These are phyloP conservation scores for Astropecten irregularis DNA, from an alignment of 53 echinoderm and acorn worm species.

Conservation along the genomic window DNA sequence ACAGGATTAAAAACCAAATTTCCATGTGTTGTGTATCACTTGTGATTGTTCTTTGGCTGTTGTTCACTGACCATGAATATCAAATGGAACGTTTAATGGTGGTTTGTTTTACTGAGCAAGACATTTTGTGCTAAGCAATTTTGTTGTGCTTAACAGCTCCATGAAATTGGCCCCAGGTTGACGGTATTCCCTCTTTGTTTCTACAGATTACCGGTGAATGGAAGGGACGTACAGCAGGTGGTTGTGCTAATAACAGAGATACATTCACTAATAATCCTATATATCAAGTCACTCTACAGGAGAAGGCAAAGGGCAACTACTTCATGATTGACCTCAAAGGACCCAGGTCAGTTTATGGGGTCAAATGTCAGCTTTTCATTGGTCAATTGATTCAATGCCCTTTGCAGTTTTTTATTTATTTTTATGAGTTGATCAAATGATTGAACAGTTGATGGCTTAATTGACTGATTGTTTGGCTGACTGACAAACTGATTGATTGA, in stretches of 20 bases:
- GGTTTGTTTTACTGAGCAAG: too few species aligned
- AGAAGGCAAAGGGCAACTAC: conserved; percentile 70
- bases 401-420: background rate
- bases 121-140: too few species aligned
- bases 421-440: too few species aligned
- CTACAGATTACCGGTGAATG: conserved; percentile 89
- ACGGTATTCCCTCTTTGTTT: too few species aligned
- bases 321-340: conserved; percentile 94
- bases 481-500: background rate
- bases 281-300: conserved; percentile 87
- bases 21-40: too few species aligned
- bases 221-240: conserved; percentile 92
- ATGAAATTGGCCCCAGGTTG: too few species aligned
- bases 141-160: too few species aligned
- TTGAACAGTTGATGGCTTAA: too few species aligned
- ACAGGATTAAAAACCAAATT: too few species aligned
- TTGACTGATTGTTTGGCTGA: background rate
- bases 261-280: conserved; percentile 82
- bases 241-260: conserved; percentile 81
- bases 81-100: too few species aligned
- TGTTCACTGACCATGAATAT: too few species aligned
- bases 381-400: background rate
- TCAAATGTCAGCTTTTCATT: background rate
- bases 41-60: too few species aligned
- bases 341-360: conserved; percentile 77